These are phyloP conservation scores for Lanistes nyassanus DNA, from an alignment of 1,140 invertebrate species.

Conservation along the genomic window DNA sequence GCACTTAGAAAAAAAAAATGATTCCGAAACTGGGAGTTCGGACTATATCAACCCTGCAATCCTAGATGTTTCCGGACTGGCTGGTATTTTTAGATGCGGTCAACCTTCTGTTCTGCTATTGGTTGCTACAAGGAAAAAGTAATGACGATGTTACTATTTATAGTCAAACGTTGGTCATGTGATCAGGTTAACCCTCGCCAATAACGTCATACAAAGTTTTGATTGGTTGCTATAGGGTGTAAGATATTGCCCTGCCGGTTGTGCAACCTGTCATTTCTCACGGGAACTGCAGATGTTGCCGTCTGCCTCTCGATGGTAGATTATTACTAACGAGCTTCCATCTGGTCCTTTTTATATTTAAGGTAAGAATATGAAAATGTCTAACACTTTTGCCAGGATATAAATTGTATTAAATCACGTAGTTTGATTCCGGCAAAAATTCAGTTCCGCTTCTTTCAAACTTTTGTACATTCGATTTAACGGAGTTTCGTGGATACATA, in stretches of 20 bases:
- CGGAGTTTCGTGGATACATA: too few relatives aligned
- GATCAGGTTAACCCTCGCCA: neutral
- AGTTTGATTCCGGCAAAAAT: too few relatives aligned
- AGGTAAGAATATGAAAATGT: neutral
- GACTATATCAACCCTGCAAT: too few relatives aligned
- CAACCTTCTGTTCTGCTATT: conserved; percentile 1
- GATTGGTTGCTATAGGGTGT: neutral
- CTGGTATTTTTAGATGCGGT: conserved; percentile 2
- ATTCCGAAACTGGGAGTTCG: too few relatives aligned
- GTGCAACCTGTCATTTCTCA: conserved; percentile 1
- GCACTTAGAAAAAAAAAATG: too few relatives aligned
- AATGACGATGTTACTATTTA: neutral
- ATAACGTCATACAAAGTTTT: neutral
- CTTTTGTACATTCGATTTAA: too few relatives aligned
- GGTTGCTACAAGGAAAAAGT: neutral
- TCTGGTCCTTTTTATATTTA: neutral
- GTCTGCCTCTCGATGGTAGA: neutral
- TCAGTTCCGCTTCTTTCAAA: too few relatives aligned
- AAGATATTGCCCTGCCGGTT: neutral
- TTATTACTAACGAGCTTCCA: neutral
- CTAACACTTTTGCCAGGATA: too few relatives aligned
- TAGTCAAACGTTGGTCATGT: neutral
- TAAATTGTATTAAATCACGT: too few relatives aligned
- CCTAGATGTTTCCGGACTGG: too few relatives aligned
- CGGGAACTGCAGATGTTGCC: neutral